A percentile compares a stretch with the other conserved stretches of the same genome.
phyloP scores from a whole-genome alignment of 2,797 vertebrate species.

The Neosilurus mollespiculum region DNA sequence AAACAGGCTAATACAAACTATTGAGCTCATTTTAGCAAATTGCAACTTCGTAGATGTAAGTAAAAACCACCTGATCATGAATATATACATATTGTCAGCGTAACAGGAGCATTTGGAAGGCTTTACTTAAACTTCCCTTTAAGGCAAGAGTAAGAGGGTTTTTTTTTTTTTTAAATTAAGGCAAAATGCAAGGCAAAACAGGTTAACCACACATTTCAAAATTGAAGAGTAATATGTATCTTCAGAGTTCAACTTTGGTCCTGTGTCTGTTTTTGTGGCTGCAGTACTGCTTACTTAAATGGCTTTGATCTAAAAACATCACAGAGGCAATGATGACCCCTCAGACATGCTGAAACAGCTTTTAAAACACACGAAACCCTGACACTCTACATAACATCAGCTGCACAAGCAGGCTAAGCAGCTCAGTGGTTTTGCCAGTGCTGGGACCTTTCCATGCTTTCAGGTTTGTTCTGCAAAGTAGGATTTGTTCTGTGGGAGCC shows the following conservation, averaged over 20 bases:
- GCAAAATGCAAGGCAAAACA: not conserved
- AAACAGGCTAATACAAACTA: no score
- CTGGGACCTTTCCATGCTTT: slow-evolving; percentile 44
- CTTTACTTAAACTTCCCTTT: no score
- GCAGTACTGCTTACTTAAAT: slow-evolving; percentile 39
- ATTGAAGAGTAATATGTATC: not conserved
- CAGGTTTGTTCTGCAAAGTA: slow-evolving; percentile 42
- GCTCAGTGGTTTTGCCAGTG: slow-evolving; percentile 37
- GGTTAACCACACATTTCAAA: not conserved
- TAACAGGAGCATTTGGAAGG: no score
- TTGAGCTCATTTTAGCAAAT: no score
- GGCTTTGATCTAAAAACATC: slow-evolving; percentile 48
- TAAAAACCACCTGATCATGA: no score
- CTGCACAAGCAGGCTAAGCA: slow-evolving; percentile 44
- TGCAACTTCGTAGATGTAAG: no score
- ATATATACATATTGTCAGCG: no score
- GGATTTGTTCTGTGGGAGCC: slow-evolving; percentile 39
- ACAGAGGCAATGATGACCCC: slow-evolving; percentile 15
- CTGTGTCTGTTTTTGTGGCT: slow-evolving; percentile 19
- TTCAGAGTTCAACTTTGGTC: slow-evolving; percentile 25
- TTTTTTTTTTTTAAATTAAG: not conserved
- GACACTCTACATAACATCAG: slow-evolving; percentile 36
- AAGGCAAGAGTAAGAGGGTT: not conserved
- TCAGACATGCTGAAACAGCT: slow-evolving; percentile 44
- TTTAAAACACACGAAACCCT: slow-evolving; percentile 39